Base-by-base conservation (phyloP, 2,797 vertebrate genomes). In the Poeciliopsis gracilis region DNA sequence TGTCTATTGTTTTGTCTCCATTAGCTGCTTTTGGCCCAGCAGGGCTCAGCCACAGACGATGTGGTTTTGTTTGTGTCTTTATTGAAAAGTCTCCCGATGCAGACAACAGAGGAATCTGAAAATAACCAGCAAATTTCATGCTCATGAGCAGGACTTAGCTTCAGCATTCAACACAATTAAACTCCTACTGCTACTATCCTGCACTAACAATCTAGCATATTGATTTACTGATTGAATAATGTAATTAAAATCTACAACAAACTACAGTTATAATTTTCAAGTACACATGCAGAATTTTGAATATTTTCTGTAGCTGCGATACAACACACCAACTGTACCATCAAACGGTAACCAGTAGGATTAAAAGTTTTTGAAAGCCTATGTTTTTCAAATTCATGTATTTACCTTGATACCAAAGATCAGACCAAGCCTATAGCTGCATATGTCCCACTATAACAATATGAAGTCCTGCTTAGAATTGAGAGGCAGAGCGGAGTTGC, bases 1-100 rank as follows among this genome's bases (percentile, higher is more conserved):
- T 73, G 79, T 79, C 83, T 83, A 85, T 89, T 89, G 90, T 87
- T 77, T 82, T 73, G 88, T 86, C 82, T 90, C 88, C 84, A 87
- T 89, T 90, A 88, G 79, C 70, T 72, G 79, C 72, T 75, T 47
- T 83, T 51, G 23, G 82, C 82, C 57, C 81, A 78, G 89, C 90
- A 36, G 82, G 76, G 76, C 84, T 86, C 82, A 77, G 73, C 85
- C 77, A 77, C 55, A 81, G 82, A 90, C 71, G 55, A 86, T 76
- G 76, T 63, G 73, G 69, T 86, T 87, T 76, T 72, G 81, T 83
- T 78, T 82, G 80, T 84, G 79, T 86, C 77, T 86, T 76, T 79
- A 77, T 49, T 86, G 74, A 87, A 67, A 84, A 82, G 76, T 79
- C 75, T 82, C 79, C 72, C 74, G 77, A 70, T 72, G 71, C 82